phyloP scores from a whole-genome alignment of 2,888 invertebrate species.

The Phania funesta region DNA sequence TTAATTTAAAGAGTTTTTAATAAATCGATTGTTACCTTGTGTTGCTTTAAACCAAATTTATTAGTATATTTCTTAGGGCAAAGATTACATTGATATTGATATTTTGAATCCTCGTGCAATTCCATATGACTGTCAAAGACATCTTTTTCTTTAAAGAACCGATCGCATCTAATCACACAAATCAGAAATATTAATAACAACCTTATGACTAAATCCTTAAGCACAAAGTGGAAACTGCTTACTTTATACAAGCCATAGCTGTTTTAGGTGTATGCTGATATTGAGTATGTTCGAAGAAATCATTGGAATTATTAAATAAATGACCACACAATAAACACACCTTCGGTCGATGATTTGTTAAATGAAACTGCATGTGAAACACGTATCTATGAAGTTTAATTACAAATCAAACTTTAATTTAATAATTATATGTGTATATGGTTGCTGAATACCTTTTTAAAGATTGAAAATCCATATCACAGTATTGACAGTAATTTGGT shows the following conservation, averaged over 20 bases:
- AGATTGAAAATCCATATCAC: conserved; percentile 75
- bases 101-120: conserved; percentile 68
- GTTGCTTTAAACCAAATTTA: conserved; percentile 71
- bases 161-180: conserved; percentile 74
- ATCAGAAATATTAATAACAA: not conserved
- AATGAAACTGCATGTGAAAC: conserved; percentile 79
- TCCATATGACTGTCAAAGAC: conserved; percentile 69
- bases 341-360: conserved; percentile 75
- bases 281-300: conserved; percentile 77
- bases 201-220: not conserved
- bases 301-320: conserved; percentile 73
- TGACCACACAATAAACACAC: conserved; percentile 76
- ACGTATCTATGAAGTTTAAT: conserved; percentile 71
- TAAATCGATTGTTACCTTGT: conserved; percentile 70
- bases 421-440: not conserved
- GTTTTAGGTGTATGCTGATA: conserved; percentile 75
- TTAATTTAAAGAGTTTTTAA: not conserved
- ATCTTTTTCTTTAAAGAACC: conserved; percentile 70
- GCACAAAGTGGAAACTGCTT: not conserved
- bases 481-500: conserved; percentile 72
- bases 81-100: conserved; percentile 68
- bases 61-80: conserved; percentile 71
- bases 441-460: conserved; percentile 75
- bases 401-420: not conserved
- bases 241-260: conserved; percentile 72